A percentile compares a stretch with the other conserved stretches of the same genome.
Evolutionary conservation across 2,797 vertebrate species (phyloP).

Genomic region (Schizopygopsis pylzovi): DNA sequence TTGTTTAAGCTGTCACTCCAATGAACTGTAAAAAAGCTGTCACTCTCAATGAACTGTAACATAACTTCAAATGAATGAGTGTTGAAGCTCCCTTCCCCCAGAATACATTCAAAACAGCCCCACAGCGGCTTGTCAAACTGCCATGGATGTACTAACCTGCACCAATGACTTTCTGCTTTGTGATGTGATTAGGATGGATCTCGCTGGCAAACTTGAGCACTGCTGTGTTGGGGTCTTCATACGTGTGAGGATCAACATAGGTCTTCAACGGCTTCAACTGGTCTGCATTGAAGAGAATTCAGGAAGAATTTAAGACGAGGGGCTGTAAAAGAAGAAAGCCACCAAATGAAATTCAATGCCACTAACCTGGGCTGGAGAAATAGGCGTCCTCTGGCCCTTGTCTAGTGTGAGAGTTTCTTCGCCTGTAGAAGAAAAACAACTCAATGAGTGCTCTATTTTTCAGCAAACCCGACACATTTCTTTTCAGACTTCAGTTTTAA

Average conservation of each 20-base stretch:
- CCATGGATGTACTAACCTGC: conserved; percentile 83
- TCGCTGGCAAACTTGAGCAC: conserved; percentile 96
- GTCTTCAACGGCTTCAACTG: conserved; percentile 97
- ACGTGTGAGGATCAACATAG: conserved; percentile 96
- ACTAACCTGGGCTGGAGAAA: conserved; percentile 91
- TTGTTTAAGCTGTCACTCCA: conserved; percentile 71
- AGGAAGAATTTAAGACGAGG: conserved; percentile 18
- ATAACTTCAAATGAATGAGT: conserved; percentile 65
- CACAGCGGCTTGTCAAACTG: conserved; percentile 60
- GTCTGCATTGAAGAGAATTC: conserved; percentile 74
- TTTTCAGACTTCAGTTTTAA: conserved; percentile 60
- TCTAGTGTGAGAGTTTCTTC: conserved; percentile 79
- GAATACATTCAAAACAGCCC: conserved; percentile 50
- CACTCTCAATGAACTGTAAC: conserved; percentile 47
- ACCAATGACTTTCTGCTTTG: conserved; percentile 95
- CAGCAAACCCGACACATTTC: conserved; percentile 42
- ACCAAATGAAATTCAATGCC: conserved; percentile 36
- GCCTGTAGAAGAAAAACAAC: conserved; percentile 73
- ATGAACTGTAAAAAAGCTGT: conserved; percentile 61
- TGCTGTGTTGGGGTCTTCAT: conserved; percentile 95
- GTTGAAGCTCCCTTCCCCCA: conserved; percentile 56
- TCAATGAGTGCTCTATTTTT: conserved; percentile 42
- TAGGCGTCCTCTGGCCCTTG: conserved; percentile 90
- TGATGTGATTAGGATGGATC: conserved; percentile 90
- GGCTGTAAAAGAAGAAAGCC: not conserved